Conservation (phyloP, 2,113 vertebrate species). For the Pachycephala philippinensis region DNA sequence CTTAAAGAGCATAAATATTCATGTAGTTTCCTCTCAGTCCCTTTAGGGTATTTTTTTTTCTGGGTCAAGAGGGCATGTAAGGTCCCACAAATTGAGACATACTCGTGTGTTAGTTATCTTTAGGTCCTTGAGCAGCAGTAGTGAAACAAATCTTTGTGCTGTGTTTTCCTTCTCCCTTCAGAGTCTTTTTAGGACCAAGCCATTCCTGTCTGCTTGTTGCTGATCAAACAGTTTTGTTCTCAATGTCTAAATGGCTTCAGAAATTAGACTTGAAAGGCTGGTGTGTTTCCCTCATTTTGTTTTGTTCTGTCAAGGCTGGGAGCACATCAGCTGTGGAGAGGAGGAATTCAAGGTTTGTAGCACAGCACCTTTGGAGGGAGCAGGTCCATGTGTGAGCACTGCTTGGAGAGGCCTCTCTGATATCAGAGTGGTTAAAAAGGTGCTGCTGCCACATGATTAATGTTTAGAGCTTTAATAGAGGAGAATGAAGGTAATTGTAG, state of each 20-base stretch:
- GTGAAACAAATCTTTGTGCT: background rate
- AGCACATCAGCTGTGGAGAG: background rate
- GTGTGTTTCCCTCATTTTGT: background rate
- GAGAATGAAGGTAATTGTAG: background rate
- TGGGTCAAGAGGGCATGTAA: background rate
- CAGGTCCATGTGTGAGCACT: background rate
- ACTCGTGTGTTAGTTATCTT: background rate
- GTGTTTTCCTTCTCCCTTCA: background rate
- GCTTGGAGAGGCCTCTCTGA: background rate
- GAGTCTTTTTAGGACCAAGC: background rate
- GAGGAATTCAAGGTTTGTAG: background rate
- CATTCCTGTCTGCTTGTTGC: background rate
- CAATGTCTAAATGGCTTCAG: background rate
- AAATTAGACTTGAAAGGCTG: constrained; percentile 29
- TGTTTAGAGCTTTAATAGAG: background rate
- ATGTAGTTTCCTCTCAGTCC: background rate
- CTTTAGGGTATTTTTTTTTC: background rate
- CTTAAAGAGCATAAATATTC: background rate
- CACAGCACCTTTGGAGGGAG: background rate
- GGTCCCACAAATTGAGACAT: background rate
- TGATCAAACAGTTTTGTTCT: constrained; percentile 20
- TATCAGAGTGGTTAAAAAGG: background rate
- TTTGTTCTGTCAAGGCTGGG: background rate
- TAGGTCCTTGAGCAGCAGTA: background rate
- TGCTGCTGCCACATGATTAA: background rate